Conservation (phyloP, 2,888 invertebrate genomes). For the Pristionchus entomophagus region DNA sequence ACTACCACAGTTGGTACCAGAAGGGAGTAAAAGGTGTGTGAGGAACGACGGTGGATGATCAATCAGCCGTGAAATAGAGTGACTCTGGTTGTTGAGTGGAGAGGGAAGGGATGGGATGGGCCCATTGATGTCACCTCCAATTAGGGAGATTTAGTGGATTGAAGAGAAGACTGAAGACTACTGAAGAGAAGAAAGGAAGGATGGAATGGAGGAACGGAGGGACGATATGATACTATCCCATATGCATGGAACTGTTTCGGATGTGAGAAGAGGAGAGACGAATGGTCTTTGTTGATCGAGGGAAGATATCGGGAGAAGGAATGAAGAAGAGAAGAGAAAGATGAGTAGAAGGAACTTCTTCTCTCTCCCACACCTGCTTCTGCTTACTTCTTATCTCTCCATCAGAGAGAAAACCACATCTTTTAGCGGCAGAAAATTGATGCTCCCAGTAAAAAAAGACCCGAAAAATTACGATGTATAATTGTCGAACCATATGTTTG, state of each 20-base stretch:
- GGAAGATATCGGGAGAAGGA: background rate
- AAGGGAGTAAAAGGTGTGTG: background rate
- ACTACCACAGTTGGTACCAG: background rate
- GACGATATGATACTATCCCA: background rate
- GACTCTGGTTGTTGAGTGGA: background rate
- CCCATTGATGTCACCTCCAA: slow-evolving; percentile 7
- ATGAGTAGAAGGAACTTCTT: background rate
- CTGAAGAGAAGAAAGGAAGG: background rate
- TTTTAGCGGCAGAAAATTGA: background rate
- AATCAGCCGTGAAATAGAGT: background rate
- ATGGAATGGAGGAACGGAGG: background rate
- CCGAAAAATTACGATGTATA: background rate
- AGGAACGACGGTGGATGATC: background rate
- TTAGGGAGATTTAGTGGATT: background rate
- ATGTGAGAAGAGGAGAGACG: background rate
- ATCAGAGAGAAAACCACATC: background rate
- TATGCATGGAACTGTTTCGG: slow-evolving; percentile 20
- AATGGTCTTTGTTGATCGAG: background rate
- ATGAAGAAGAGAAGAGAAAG: background rate
- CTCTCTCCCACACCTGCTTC: slow-evolving; percentile 18
- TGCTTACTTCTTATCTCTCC: background rate
- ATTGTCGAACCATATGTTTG: no score
- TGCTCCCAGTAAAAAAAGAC: background rate
- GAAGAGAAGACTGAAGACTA: background rate
- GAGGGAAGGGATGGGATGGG: background rate